Percentiles rank a stretch among this genome's conserved stretches.
phyloP scores from a whole-genome alignment of 2,797 vertebrate genomes.

The Mico argentatus region DNA sequence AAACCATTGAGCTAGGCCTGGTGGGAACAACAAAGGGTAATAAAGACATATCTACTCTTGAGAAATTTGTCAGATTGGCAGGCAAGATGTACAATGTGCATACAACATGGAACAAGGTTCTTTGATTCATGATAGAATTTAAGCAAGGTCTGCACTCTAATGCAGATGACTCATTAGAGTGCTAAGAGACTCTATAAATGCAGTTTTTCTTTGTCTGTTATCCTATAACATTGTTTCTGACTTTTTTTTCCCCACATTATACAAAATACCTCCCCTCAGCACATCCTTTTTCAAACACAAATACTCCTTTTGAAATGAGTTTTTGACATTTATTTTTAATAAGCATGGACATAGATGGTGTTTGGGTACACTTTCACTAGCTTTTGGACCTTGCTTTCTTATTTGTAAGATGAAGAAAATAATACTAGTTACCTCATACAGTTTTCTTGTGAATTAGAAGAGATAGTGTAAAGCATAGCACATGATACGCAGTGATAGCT shows the following conservation, averaged over 20 bases:
- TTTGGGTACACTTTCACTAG: neutral
- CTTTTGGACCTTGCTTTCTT: neutral
- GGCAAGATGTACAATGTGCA: neutral
- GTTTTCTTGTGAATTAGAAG: neutral
- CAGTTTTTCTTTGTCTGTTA: neutral
- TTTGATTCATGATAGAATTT: neutral
- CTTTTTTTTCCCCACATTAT: neutral
- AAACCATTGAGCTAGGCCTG: neutral
- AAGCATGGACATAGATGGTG: neutral
- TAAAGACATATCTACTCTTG: neutral
- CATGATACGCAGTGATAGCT: neutral
- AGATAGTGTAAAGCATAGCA: neutral
- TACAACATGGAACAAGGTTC: neutral
- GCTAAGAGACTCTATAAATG: neutral
- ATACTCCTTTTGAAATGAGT: neutral
- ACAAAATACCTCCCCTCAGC: neutral
- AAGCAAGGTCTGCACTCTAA: neutral
- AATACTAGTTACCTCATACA: neutral
- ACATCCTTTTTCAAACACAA: neutral
- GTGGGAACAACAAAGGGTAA: neutral
- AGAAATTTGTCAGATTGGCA: neutral
- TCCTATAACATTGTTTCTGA: neutral
- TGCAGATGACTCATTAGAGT: neutral
- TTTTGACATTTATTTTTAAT: neutral
- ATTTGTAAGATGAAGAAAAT: conserved; percentile 15